Percentiles rank a stretch among this genome's conserved stretches.
Evolutionary conservation across 2,113 vertebrate genomes (phyloP).

Genomic region (Pseudorectes ferrugineus): DNA sequence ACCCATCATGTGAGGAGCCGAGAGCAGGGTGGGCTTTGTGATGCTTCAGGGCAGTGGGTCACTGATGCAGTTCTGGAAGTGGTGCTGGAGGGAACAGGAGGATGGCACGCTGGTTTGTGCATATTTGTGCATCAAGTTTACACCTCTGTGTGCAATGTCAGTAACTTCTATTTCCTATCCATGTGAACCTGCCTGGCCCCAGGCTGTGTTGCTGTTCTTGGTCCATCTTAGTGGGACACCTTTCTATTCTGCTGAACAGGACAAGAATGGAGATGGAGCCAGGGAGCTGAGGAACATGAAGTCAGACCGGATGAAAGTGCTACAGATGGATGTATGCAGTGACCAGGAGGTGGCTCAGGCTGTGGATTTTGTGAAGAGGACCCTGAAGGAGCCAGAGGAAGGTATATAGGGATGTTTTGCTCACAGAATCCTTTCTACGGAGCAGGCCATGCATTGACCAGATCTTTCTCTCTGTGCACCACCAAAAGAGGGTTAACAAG

Average conservation of each 20-base stretch:
- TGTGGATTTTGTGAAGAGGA: conserved; percentile 68
- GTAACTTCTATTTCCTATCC: neutral
- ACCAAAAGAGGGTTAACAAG: neutral
- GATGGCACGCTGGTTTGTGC: rapidly evolving
- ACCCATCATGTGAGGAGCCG: neutral
- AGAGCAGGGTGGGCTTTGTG: neutral
- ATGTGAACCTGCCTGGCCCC: neutral
- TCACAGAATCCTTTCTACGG: neutral
- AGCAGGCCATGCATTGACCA: neutral
- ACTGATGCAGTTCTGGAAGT: neutral
- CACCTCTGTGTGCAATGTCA: neutral
- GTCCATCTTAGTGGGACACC: neutral
- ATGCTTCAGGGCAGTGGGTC: neutral
- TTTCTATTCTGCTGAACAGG: conserved; percentile 59
- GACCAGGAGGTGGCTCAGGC: conserved; percentile 79
- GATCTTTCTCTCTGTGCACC: neutral
- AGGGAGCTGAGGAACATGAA: conserved; percentile 71
- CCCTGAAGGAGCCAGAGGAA: conserved; percentile 69
- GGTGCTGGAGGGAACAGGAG: neutral
- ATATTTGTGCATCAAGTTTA: neutral
- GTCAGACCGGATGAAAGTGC: conserved; percentile 80
- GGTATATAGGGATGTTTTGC: conserved; percentile 56
- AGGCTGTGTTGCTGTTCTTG: neutral
- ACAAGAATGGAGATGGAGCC: conserved; percentile 75
- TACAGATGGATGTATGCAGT: conserved; percentile 88